A percentile compares a stretch with the other conserved stretches of the same genome.
These are phyloP conservation scores for Halocynthia aurantium DNA, from an alignment of 23 tunicate genomes.

Conservation along the genomic window DNA sequence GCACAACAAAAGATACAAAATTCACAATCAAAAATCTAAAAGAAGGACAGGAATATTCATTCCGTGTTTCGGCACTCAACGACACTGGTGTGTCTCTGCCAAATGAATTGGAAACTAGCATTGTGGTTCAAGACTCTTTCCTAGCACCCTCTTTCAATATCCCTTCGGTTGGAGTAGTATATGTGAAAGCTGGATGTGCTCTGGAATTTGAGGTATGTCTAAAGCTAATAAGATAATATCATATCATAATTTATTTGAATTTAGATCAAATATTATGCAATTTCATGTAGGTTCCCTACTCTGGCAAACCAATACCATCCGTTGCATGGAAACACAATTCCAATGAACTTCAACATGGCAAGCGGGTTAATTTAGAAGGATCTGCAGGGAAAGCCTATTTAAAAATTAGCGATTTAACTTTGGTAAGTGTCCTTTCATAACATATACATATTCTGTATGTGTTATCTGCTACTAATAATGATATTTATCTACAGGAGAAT, in stretches of 20 bases:
- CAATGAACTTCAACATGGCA: slow-evolving; percentile 19
- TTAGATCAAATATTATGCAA: neutral
- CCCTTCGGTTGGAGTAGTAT: slow-evolving; percentile 33
- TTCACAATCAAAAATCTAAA: slow-evolving; percentile 42
- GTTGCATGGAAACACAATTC: slow-evolving; percentile 51
- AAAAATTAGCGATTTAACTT: slow-evolving; percentile 22
- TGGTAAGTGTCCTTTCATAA: neutral
- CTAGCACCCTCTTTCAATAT: slow-evolving; percentile 63
- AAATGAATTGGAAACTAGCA: slow-evolving; percentile 35
- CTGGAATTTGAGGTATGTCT: slow-evolving; percentile 5
- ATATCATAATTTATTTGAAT: neutral
- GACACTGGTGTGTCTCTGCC: slow-evolving; percentile 88
- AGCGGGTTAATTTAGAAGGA: slow-evolving; percentile 28
- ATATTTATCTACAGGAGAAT: slow-evolving; percentile 36
- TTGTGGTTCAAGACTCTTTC: slow-evolving; percentile 62
- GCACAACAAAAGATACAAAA: slow-evolving; percentile 42
- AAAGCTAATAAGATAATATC: no score
- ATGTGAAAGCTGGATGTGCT: slow-evolving; percentile 52
- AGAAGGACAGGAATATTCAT: slow-evolving; percentile 84
- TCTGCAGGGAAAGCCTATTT: slow-evolving; percentile 28
- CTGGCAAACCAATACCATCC: slow-evolving; percentile 77
- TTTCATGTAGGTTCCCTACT: slow-evolving; percentile 42
- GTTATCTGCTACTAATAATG: neutral
- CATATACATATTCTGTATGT: neutral
- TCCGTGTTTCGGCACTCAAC: slow-evolving; percentile 89